Evolutionary conservation across 1,140 invertebrate genomes (phyloP).

Genomic region (Lamellibrachia luymesi): DNA sequence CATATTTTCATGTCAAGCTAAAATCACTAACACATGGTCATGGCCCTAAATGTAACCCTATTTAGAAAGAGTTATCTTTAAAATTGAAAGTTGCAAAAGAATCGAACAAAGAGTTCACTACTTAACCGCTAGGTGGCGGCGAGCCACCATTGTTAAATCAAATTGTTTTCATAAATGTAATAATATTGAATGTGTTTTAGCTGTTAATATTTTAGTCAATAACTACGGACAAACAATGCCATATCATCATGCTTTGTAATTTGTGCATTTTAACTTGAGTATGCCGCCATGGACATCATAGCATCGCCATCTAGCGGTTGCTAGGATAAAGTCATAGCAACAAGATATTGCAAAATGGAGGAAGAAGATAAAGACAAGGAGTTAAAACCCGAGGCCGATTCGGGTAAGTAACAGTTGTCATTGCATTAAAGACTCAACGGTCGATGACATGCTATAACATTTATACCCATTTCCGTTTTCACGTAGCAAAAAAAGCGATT

Average conservation of each 20-base stretch:
- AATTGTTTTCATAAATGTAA: no score
- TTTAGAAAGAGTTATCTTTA: not conserved
- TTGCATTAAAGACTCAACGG: not conserved
- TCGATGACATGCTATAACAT: not conserved
- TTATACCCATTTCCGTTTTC: not conserved
- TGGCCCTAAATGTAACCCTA: not conserved
- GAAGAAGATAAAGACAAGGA: not conserved
- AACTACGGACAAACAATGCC: no score
- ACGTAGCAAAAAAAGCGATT: not conserved
- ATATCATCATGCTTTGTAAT: no score
- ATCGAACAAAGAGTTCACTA: not conserved
- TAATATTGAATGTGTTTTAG: no score
- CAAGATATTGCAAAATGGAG: not conserved
- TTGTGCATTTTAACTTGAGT: no score
- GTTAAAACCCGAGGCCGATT: not conserved
- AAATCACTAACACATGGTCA: not conserved
- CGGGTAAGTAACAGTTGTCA: not conserved
- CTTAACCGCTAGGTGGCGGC: not conserved
- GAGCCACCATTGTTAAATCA: no score
- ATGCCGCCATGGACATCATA: not conserved
- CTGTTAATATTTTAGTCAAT: no score
- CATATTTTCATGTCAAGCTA: not conserved
- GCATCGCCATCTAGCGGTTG: not conserved
- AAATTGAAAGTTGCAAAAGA: not conserved
- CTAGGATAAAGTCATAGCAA: conserved; percentile 5